Base-by-base conservation (phyloP, 2,888 invertebrate species). In the Drosophila hamatofila region DNA sequence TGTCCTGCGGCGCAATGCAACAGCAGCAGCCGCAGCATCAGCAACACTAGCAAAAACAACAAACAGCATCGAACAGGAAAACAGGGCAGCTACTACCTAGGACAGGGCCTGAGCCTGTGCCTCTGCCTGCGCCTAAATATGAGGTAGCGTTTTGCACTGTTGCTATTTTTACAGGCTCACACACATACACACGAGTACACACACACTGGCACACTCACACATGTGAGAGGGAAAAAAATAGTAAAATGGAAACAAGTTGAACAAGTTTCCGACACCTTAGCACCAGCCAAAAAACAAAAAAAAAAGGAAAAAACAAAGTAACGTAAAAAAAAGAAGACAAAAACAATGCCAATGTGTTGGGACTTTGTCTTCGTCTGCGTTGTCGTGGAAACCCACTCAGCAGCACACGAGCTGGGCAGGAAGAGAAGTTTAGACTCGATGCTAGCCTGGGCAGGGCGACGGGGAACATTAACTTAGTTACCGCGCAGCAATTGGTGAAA, bases 201-300 rank as follows among this genome's bases (percentile, higher is more conserved):
- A 25, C 35, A 44, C 59, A 70, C 33, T 0, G 0, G 4, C 52
- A 41, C 41, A 54, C 46, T 56, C 23, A 14, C 30, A 55, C 49
- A 44, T 18, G 48, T 18, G 49, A 35, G 54, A 25, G 51, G 3
- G 37, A 61, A 69, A 65, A 64, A 74, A 87, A 82, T 89, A 89
- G 84, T 87, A 79, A 83, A 84, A 84, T 88, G 84, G 69, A 89
- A 87, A 87, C 87, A 89, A 87, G 87, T 87, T 89, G 89, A 87
- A 90, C 87, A 87, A 87, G 87, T 87, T 87, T 87, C 81, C 90
- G 80, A 90, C 90, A 87, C 89, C 90, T 89, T 78, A 57, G 72
- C 75, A 73, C 48, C 67, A 75, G 62, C 62, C 64, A 18, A 66
- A 75, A 60, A 48, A 73, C 44, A 56, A 18, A 21, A 21, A 6